A percentile compares a stretch with the other conserved stretches of the same genome.
phyloP scores from a whole-genome alignment of 2,888 invertebrate genomes.

The Rhamnusium bicolor region DNA sequence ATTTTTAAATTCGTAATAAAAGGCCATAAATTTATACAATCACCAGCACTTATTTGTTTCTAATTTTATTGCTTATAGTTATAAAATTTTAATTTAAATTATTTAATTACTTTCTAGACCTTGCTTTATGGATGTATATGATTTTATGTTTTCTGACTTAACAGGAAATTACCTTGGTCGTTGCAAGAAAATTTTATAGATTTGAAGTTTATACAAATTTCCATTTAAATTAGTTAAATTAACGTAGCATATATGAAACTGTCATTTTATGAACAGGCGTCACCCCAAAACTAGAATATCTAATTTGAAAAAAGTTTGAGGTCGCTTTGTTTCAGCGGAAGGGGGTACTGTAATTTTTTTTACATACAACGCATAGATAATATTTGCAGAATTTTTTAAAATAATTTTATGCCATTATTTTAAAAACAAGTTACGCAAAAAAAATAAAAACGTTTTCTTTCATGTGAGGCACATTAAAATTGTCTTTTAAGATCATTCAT shows the following conservation, averaged over 20 bases:
- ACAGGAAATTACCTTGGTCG: slow-evolving; percentile 8
- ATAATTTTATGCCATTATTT: too few relatives aligned
- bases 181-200: background rate
- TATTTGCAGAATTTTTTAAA: too few relatives aligned
- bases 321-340: too few relatives aligned
- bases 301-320: too few relatives aligned
- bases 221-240: background rate
- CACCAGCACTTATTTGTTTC: background rate
- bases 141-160: slow-evolving; percentile 11
- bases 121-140: background rate
- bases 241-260: background rate
- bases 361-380: too few relatives aligned
- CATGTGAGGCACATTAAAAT: too few relatives aligned
- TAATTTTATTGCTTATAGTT: background rate
- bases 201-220: background rate
- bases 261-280: too few relatives aligned
- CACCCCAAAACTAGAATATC: too few relatives aligned
- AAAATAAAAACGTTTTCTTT: too few relatives aligned
- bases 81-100: slow-evolving; percentile 7
- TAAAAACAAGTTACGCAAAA: too few relatives aligned
- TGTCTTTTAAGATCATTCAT: too few relatives aligned
- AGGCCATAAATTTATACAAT: background rate
- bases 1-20: background rate
- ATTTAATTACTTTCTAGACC: background rate
- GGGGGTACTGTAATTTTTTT: too few relatives aligned